Evolutionary conservation across 2,797 vertebrate genomes (phyloP).

Genomic region (Halcyon chelicuti): DNA sequence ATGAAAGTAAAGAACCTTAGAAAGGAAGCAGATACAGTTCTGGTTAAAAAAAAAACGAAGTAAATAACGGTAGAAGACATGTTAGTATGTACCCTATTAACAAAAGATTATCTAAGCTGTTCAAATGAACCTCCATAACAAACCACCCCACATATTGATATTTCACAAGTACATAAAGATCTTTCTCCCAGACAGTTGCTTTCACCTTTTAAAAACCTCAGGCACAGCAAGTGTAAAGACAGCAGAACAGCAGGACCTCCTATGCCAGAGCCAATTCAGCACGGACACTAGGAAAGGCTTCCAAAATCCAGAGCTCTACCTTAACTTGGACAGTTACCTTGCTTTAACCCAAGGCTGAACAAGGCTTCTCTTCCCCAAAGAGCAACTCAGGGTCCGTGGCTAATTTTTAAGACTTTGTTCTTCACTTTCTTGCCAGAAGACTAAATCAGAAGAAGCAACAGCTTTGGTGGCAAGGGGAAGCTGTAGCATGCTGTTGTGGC

Average conservation of each 20-base stretch:
- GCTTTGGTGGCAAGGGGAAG: not conserved
- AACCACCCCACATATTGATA: not conserved
- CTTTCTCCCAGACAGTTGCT: not conserved
- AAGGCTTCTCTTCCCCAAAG: not conserved
- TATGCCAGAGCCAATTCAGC: not conserved
- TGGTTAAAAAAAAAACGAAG: not conserved
- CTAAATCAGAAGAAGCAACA: not conserved
- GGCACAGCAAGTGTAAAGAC: rapidly evolving
- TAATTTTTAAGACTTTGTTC: not conserved
- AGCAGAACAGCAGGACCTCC: not conserved
- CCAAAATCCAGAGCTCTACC: not conserved
- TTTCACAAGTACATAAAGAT: not conserved
- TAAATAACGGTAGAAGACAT: rapidly evolving
- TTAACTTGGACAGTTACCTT: not conserved
- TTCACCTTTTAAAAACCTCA: not conserved
- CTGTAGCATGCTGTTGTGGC: not conserved
- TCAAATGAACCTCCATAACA: not conserved
- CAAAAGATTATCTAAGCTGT: not conserved
- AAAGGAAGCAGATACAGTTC: slow-evolving; percentile 14
- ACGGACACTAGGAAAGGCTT: not conserved
- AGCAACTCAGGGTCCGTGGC: not conserved
- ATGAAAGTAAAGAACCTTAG: slow-evolving; percentile 86
- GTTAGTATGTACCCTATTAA: not conserved
- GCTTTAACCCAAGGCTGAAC: not conserved
- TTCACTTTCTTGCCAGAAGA: not conserved